Evolutionary conservation across 2,888 invertebrate genomes (phyloP), one percentile per base, ranked within the genome.

Genomic region (Zaprionus bogoriensis): DNA sequence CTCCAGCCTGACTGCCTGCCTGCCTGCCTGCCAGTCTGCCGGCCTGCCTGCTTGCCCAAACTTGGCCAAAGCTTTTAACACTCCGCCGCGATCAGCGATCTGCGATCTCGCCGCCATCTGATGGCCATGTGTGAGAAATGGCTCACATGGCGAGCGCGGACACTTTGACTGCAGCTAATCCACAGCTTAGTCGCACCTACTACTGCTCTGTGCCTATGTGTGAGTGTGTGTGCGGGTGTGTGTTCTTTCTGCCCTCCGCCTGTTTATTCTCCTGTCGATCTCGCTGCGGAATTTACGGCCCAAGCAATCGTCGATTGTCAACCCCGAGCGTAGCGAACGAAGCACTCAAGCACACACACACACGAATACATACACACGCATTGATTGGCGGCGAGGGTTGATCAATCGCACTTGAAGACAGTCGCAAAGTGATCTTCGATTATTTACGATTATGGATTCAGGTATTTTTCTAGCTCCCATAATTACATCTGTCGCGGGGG

Each of bases 371-470:
- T n/a, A n/a, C n/a, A n/a, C n/a, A n/a, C n/a, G n/a, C n/a, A 69
- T 86, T 80, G 87, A 73, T 77, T 77, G 87, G 63, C 74, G 36
- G 58, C 72, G 87, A 86, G 60, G 80, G 38, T 17, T 27, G 51
- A 10, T 27, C 4, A 17, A 17, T 3, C 4, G 46, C 3, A n/a
- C n/a, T n/a, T n/a, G n/a, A n/a, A n/a, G n/a, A 46, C 20, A 2
- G 22, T 38, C 10, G 27, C 2, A n/a, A 28, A 25, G 9, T 27
- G 9, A 9, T 23, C 10, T 14, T 44, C 23, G 17, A 9, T n/a
- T 27, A n/a, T n/a, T n/a, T n/a, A n/a, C n/a, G n/a, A n/a, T n/a
- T n/a, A n/a, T n/a, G n/a, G n/a, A n/a, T n/a, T n/a, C n/a, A n/a
- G n/a, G n/a, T n/a, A n/a, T n/a, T n/a, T n/a, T n/a, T n/a, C n/a